Evolutionary conservation across 2,797 vertebrate species (phyloP).

Genomic region (Hipposideros larvatus): DNA sequence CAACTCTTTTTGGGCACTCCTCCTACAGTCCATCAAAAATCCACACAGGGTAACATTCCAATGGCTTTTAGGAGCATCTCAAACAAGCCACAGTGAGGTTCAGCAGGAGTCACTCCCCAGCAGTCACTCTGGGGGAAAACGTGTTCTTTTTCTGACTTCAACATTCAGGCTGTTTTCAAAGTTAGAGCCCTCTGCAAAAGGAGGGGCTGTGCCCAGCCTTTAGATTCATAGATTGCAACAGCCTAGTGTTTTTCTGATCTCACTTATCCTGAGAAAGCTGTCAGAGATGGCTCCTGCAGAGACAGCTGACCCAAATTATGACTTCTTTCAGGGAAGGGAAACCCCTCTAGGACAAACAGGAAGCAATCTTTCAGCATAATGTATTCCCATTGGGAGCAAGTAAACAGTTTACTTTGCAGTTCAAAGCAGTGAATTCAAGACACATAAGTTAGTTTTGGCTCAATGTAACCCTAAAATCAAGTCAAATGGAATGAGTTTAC

Average conservation of each 20-base stretch:
- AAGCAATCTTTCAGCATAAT: constrained; percentile 62
- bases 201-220: not conserved
- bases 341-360: constrained; percentile 63
- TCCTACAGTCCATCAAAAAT: not conserved
- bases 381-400: constrained; percentile 43
- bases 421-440: constrained; percentile 63
- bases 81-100: not conserved
- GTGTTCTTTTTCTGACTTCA: constrained; percentile 1
- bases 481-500: constrained; percentile 68
- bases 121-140: not conserved
- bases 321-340: constrained; percentile 57
- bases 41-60: not conserved
- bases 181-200: not conserved
- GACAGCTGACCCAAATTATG: constrained; percentile 62
- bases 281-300: constrained; percentile 52
- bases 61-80: not conserved
- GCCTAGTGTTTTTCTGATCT: constrained; percentile 54
- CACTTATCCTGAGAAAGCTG: constrained; percentile 46
- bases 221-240: not conserved
- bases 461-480: constrained; percentile 71
- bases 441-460: constrained; percentile 64
- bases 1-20: constrained; percentile 53
- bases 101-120: not conserved
- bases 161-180: not conserved
- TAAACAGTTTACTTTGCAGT: constrained; percentile 73